A percentile compares a stretch with the other conserved stretches of the same genome.
phyloP scores from a whole-genome alignment of 2,797 vertebrate species.

The Nyctalus aviator region DNA sequence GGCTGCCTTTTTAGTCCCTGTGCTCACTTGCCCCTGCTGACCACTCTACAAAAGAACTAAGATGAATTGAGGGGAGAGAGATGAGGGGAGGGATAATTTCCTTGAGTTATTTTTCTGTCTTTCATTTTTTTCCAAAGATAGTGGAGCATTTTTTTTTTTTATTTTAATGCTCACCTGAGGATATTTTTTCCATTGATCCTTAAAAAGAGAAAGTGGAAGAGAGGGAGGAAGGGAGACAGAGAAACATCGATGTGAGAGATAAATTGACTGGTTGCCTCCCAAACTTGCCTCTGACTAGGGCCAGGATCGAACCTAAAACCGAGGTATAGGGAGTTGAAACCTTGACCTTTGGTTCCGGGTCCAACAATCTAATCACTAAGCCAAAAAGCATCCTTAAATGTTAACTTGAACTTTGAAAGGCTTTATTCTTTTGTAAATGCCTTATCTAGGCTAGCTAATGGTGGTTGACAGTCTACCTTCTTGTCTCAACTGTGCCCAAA shows the following conservation, averaged over 20 bases:
- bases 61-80: background rate
- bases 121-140: background rate
- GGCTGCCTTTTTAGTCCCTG: background rate
- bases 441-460: background rate
- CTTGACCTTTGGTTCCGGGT: too few relatives aligned
- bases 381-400: background rate
- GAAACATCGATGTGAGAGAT: too few relatives aligned
- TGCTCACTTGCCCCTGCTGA: background rate
- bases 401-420: constrained; percentile 15
- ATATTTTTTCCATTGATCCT: too few relatives aligned
- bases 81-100: background rate
- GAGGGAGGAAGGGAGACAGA: too few relatives aligned
- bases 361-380: too few relatives aligned
- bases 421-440: background rate
- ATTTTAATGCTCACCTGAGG: too few relatives aligned
- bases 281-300: too few relatives aligned
- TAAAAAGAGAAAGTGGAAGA: too few relatives aligned
- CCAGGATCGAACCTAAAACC: too few relatives aligned
- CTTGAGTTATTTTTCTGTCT: background rate
- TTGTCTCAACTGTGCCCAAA: background rate
- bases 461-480: background rate
- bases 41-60: background rate
- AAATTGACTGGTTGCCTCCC: too few relatives aligned
- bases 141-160: background rate
- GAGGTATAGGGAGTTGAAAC: too few relatives aligned